Percentiles rank a stretch among this genome's conserved stretches.
Conservation (phyloP, 2,113 vertebrate genomes). For the Meleagris gallopavo region DNA sequence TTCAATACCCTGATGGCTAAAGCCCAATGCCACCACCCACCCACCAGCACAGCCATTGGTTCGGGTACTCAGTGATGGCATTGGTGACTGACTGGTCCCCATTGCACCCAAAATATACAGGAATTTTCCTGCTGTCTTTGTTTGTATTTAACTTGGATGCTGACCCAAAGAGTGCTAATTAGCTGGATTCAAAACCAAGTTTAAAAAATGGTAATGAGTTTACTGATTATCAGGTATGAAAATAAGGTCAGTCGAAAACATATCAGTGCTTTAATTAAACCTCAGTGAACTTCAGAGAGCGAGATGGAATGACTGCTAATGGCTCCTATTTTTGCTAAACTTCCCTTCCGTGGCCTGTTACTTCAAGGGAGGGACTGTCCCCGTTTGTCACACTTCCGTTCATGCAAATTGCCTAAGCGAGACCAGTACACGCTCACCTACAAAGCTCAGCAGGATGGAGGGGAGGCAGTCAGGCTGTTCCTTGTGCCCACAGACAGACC, state of each 20-base stretch:
- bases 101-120: not conserved
- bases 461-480: not conserved
- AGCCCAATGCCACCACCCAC: not conserved
- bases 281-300: constrained; percentile 68
- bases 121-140: not conserved
- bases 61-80: accelerated
- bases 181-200: constrained; percentile 23
- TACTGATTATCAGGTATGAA: constrained; percentile 67
- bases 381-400: constrained; percentile 72
- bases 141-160: constrained; percentile 6
- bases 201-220: constrained; percentile 54
- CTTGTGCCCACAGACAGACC: constrained; percentile 12
- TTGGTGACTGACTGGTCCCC: not conserved
- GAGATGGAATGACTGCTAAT: constrained; percentile 56
- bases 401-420: constrained; percentile 74
- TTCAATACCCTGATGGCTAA: not conserved
- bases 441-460: not conserved
- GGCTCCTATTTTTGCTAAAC: constrained; percentile 74
- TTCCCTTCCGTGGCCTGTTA: constrained; percentile 74
- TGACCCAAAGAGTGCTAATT: constrained; percentile 23
- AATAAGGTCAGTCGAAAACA: constrained; percentile 76
- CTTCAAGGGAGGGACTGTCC: constrained; percentile 80
- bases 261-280: constrained; percentile 72
- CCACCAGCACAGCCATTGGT: not conserved
- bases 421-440: not conserved